These are phyloP conservation scores for Probaryconus sp. DNA, from an alignment of 1,140 invertebrate genomes.

Conservation along the genomic window DNA sequence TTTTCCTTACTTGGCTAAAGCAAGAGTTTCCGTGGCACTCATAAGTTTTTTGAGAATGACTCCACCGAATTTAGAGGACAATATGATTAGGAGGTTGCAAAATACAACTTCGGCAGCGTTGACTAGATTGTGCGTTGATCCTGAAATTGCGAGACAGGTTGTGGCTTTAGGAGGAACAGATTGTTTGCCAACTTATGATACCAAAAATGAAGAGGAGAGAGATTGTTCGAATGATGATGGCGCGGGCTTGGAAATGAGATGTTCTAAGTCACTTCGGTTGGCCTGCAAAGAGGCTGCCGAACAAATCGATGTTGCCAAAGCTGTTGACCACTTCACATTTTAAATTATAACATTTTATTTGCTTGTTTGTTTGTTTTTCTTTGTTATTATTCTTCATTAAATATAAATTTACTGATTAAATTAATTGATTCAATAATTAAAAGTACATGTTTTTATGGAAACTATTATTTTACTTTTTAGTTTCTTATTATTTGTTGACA, in stretches of 20 bases:
- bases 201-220: conserved; percentile 81
- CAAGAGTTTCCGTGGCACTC: conserved; percentile 83
- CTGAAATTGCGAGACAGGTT: conserved; percentile 85
- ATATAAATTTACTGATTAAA: too few species aligned
- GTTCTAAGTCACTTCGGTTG: conserved; percentile 79
- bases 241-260: conserved; percentile 75
- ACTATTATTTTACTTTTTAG: too few species aligned
- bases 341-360: too few species aligned
- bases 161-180: conserved; percentile 87
- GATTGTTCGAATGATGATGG: conserved; percentile 60
- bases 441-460: too few species aligned
- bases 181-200: conserved; percentile 82
- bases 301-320: conserved; percentile 81
- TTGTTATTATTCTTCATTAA: too few species aligned
- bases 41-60: conserved; percentile 86
- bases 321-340: conserved; percentile 81
- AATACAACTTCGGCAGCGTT: conserved; percentile 92
- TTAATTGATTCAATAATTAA: too few species aligned
- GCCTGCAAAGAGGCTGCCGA: conserved; percentile 78
- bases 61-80: conserved; percentile 82
- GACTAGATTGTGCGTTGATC: conserved; percentile 86
- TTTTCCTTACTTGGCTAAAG: conserved; percentile 80
- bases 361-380: too few species aligned
- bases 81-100: conserved; percentile 84
- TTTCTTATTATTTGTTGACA: too few species aligned